Base-by-base conservation (phyloP, 2,797 vertebrate species). In the Merluccius polli region DNA sequence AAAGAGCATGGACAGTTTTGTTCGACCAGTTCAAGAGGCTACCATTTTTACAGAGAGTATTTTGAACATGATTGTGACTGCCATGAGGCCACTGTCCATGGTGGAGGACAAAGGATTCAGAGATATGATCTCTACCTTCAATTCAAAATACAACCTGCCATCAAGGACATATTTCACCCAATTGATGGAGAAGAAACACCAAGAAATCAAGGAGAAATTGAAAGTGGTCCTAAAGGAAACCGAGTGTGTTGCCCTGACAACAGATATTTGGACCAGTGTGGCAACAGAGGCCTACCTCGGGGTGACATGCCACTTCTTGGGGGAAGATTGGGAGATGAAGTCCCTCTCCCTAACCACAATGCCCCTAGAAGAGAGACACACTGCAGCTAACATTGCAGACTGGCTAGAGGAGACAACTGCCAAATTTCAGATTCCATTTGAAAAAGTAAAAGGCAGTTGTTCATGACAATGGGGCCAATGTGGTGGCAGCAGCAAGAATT, bases 321-420 rank as follows among this genome's bases (percentile, higher is more conserved):
- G 74, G 33, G 74, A 80, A n/a, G 59, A 74, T 71, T 83, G 78
- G 78, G 31, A 80, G 44, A 74, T 83, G 70, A 33, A 72, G 69
- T 71, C 44, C 71, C n/a, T 38, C 44, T 63, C 8, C 35, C 70
- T 72, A 9, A 79, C 75, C 27, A 82, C 73, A n/a, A 75, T 73
- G 75, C 71, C 41, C 9, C 41, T 48, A 10, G 41, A 48, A 48
- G 41, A 48, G 41, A 48, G 41, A 48, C 72, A 86, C 48, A 77
- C 59, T 0, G 79, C 76, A 41, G 44, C 33, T 30, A 84, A 83
- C 52, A 84, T 85, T 76, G 77, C 75, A 80, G 1, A n/a, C n/a
- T 81, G 82, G 78, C 13, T 86, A n/a, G 72, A 87, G 41, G 69
- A 81, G 0, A 44, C 63, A 1, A 59, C 33, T 70, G 41, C 27